These are phyloP conservation scores for Agonopterix alstromeriana DNA, from an alignment of 2,888 invertebrate genomes.

Conservation along the genomic window DNA sequence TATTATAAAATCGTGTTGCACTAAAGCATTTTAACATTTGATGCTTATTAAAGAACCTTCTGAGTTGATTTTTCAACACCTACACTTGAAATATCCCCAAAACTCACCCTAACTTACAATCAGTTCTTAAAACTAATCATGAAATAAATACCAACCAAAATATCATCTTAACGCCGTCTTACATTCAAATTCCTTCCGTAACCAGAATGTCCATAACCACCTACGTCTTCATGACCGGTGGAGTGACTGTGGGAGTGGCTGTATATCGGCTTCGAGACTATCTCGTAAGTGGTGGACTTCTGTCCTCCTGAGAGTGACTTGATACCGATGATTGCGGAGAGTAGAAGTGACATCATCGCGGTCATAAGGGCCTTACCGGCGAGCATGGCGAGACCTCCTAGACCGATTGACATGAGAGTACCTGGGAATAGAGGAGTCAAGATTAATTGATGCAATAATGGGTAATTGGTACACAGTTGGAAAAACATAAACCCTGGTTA, in stretches of 20 bases:
- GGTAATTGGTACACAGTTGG: too few relatives aligned
- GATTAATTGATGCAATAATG: too few relatives aligned
- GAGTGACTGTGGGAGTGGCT: slow-evolving; percentile 79
- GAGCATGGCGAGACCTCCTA: slow-evolving; percentile 85
- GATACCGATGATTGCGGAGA: slow-evolving; percentile 86
- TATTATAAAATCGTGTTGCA: too few relatives aligned
- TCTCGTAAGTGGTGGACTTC: slow-evolving; percentile 88
- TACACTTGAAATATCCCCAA: too few relatives aligned
- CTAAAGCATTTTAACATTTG: too few relatives aligned
- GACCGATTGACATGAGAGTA: slow-evolving; percentile 83
- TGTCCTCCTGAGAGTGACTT: slow-evolving; percentile 83
- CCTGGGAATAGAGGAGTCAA: slow-evolving; percentile 47
- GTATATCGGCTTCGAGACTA: slow-evolving; percentile 88
- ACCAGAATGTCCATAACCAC: slow-evolving; percentile 73
- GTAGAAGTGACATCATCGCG: slow-evolving; percentile 85
- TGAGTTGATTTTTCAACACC: too few relatives aligned
- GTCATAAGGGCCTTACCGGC: slow-evolving; percentile 92
- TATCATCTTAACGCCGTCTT: slow-evolving; percentile 31
- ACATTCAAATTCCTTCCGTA: slow-evolving; percentile 62
- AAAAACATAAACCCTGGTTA: too few relatives aligned
- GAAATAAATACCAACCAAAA: neutral
- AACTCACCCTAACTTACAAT: neutral
- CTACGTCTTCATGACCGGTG: slow-evolving; percentile 76
- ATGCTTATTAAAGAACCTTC: too few relatives aligned
- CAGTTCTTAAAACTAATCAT: neutral